Conservation (phyloP, 64 coral and sea anemone genomes). For the Exaiptasia diaphana region DNA sequence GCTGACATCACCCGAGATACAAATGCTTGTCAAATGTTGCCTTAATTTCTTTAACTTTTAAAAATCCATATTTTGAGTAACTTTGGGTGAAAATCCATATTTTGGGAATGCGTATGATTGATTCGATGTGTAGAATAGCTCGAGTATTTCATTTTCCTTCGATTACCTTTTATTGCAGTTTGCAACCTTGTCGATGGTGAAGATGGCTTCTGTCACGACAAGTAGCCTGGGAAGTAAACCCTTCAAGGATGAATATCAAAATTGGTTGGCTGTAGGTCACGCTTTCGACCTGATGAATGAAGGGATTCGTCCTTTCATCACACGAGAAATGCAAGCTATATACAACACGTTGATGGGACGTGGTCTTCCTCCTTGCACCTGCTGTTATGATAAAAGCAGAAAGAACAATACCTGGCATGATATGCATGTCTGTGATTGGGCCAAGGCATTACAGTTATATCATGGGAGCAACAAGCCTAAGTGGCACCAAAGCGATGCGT, state of each 20-base stretch:
- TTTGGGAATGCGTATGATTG: no score
- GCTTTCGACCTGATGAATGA: constrained; percentile 36
- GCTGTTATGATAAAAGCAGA: neutral
- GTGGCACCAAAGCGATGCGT: neutral
- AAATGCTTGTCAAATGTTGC: no score
- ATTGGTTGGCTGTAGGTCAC: constrained; percentile 61
- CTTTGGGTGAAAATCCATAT: no score
- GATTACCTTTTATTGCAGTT: no score
- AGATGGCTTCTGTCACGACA: no score
- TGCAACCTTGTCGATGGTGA: no score
- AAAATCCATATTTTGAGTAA: no score
- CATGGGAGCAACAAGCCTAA: neutral
- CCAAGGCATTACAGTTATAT: neutral
- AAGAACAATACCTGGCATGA: neutral
- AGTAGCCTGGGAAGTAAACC: constrained; percentile 21
- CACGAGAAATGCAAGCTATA: constrained; percentile 42
- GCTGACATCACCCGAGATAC: no score
- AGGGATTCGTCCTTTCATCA: constrained; percentile 47
- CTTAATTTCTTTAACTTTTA: no score
- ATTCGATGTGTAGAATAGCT: no score
- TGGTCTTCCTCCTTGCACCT: neutral
- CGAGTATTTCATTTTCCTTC: no score
- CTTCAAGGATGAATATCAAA: constrained; percentile 55
- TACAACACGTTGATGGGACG: constrained; percentile 8
- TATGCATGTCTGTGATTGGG: neutral